phyloP scores from a whole-genome alignment of 2,113 vertebrate genomes.

The Orycteropus afer region DNA sequence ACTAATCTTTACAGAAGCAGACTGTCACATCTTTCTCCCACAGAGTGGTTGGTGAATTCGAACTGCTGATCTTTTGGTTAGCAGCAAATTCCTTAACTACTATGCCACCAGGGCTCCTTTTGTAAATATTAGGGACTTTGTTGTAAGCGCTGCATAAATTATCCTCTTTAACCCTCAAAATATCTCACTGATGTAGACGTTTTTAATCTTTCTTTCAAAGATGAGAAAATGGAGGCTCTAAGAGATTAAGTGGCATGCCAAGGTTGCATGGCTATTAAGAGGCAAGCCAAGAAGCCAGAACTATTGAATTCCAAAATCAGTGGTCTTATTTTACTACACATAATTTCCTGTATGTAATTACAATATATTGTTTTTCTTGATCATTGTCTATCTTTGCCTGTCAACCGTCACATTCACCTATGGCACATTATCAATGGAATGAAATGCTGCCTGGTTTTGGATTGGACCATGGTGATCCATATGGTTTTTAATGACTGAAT shows the following conservation, averaged over 20 bases:
- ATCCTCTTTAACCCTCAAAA: not conserved
- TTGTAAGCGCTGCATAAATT: not conserved
- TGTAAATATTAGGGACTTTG: not conserved
- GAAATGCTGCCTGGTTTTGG: not conserved
- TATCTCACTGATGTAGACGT: not conserved
- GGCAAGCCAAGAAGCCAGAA: not conserved
- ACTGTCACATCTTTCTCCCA: not conserved
- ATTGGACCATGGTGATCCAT: not conserved
- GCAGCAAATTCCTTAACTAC: not conserved
- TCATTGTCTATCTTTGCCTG: not conserved
- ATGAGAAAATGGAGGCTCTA: not conserved
- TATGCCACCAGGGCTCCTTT: not conserved
- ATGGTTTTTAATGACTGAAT: not conserved
- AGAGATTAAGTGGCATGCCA: not conserved
- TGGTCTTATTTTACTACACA: not conserved
- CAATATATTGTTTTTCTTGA: not conserved
- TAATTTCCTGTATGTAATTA: not conserved
- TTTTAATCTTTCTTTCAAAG: not conserved
- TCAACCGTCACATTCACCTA: not conserved
- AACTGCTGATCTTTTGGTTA: not conserved
- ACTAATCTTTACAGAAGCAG: not conserved
- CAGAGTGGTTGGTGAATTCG: not conserved
- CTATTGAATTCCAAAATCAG: not conserved
- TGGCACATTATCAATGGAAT: not conserved
- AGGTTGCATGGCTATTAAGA: not conserved